Base-by-base conservation (phyloP, 2,888 invertebrate genomes). In the Drosophila neonasuta region DNA sequence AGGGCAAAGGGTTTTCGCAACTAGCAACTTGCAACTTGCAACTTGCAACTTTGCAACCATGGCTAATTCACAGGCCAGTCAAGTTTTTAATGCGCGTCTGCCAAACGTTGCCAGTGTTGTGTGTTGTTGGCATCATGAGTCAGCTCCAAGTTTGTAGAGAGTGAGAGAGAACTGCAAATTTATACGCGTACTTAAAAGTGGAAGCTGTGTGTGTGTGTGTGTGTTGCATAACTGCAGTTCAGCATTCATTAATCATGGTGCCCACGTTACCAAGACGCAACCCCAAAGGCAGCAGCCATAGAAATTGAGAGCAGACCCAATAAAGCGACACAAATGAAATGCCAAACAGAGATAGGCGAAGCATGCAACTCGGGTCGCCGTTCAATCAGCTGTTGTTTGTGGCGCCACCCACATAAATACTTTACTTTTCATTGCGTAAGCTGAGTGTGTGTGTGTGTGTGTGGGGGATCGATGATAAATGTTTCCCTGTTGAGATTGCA, bases 391-490 rank as follows among this genome's bases (percentile, higher is more conserved):
- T 61, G 34, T 34, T 59, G 45, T 61, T 49, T 20, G 42, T 42
- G 57, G 29, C 29, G 45, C 68, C 86, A 82, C 74, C 67, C 86
- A 80, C 67, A 74, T 55, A 64, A 57, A 83, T 48, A 62, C 72
- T 78, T 80, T 41, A 59, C 76, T 80, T 80, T 86, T 60, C 71
- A 73, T 82, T 83, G 86, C 80, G 77, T 82, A 82, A 80, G 64
- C 70, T 68, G 67, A 50, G 62, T 48, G 64, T n/a, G 36, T n/a
- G 10, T 34, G 11, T 34, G 34, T 13, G 44, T 30, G 15, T 20
- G 29, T 13, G 9, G 66, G 66, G 41, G 70, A 71, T 71, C 76
- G 71, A 76, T 86, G 81, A 81, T 86, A 84, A 80, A 81, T 84
- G 86, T 64, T 73, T 58, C 69, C 49, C 65, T 57, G 42, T 56